Base-by-base conservation (phyloP, 1,140 invertebrate genomes). In the Drosophila arizonae region DNA sequence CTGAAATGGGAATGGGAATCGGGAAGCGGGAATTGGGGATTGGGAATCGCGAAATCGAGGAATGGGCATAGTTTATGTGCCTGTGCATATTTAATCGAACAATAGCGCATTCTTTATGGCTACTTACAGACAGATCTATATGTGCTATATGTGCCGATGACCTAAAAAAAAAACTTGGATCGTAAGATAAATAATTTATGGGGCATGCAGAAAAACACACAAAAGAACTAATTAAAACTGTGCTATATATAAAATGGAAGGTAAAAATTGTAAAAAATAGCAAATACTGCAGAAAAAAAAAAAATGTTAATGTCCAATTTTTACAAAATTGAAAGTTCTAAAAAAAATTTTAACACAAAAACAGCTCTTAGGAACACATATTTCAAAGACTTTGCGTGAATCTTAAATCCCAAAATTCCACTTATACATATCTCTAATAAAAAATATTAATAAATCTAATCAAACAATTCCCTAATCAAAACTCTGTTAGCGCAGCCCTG, bases 401-500 rank as follows among this genome's bases (percentile, higher is more conserved):
- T 24, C 3, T 24, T 24, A 24, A 24, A 2, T 24, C 21, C 21
- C 21, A 24, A 24, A 46, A 46, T 15, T 33, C 28, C 28, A 54
- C 1, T 45, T 3, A 45, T 6, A 17, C 17, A 6, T 3, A n/a
- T 28, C 24, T 33, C 8, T 6, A 2, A 10, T 2, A 52, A 45
- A 10, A 10, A 33, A 10, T 28, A 10, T 26, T 9, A 0, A 48
- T 43, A 11, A 13, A 0, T 4, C 1, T 4, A 17, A 17, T 46
- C 43, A 46, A 21, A 17, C 3, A 0, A 46, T 17, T 46, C n/a
- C 6, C 6, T 17, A 46, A 17, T 15, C 15, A 46, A 46, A 8
- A 17, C n/a, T 9, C n/a, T 56, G 55, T 66, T 50, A 50, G 15
- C 17, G 72, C 66, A 79, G 72, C 73, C 69, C 80, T 85, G 67